phyloP scores from a whole-genome alignment of 2,113 vertebrate genomes.

The Pionites leucogaster region DNA sequence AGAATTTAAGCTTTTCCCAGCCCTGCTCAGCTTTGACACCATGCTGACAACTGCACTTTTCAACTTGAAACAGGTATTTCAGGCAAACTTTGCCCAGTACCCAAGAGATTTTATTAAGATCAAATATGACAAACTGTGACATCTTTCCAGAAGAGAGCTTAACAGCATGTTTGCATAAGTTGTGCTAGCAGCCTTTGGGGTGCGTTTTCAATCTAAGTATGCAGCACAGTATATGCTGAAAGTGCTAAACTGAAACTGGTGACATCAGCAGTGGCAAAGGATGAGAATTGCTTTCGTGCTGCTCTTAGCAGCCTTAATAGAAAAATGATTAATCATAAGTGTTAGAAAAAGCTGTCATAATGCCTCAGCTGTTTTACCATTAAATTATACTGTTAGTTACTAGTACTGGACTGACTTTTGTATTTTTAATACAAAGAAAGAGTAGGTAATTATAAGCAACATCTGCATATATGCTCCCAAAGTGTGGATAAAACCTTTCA shows the following conservation, averaged over 20 bases:
- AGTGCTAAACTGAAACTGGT: constrained; percentile 29
- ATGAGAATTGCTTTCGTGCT: constrained; percentile 22
- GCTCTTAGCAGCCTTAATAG: constrained; percentile 28
- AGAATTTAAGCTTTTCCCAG: background rate
- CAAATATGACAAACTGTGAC: background rate
- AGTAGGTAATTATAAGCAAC: background rate
- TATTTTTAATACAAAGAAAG: constrained; percentile 46
- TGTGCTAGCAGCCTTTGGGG: background rate
- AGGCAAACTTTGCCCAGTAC: background rate
- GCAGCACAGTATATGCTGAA: background rate
- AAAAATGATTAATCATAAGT: constrained; percentile 10
- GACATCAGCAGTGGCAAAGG: constrained; percentile 32
- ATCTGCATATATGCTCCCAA: background rate
- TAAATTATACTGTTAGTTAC: background rate
- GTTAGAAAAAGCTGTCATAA: background rate
- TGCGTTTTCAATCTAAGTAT: background rate
- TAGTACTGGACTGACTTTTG: constrained; percentile 6
- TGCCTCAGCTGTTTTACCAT: background rate
- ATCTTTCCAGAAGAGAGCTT: background rate
- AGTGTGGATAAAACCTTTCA: constrained; percentile 39
- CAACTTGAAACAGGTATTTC: constrained; percentile 3
- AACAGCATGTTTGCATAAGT: constrained; percentile 2
- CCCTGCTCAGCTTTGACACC: background rate
- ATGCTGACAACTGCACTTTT: background rate
- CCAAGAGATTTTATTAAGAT: background rate